Evolutionary conservation across 2,888 invertebrate species (phyloP), one percentile per base, ranked within the genome.

Genomic region (Dryococelus australis): DNA sequence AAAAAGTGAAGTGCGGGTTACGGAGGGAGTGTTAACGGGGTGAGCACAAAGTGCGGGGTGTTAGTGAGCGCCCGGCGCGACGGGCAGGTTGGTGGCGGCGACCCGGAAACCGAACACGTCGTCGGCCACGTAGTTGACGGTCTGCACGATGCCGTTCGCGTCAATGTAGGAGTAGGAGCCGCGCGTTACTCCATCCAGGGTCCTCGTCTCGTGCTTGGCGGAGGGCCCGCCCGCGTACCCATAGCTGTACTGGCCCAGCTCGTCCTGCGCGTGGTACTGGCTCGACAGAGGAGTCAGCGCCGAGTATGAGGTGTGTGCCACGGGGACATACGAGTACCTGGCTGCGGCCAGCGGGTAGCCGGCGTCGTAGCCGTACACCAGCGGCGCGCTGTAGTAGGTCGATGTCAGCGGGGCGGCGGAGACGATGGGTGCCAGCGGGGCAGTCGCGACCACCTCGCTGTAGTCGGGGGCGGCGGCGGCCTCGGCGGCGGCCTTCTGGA

Each of bases 81-180:
- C 91, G 43, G 91, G 91, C 83, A 91, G 89, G 90, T 91, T 91
- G 88, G 91, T 91, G 87, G 90, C 91, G 87, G 91, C 90, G 81
- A 91, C 91, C 80, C 91, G 88, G 90, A 91, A 91, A 85, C 91
- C 91, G 88, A 90, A 89, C 85, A 90, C 89, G 84, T 90, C 90
- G 88, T 91, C 91, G 83, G 90, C 83, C 9, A 90, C 90, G 89
- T 91, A 91, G 89, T 89, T 90, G 81, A 90, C 90, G 79, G 89
- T 90, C 90, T 91, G 91, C 24, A 91, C 88, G 85, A 90, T 27
- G 28, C 95, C 95, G 88, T 94, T 92, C 27, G 94, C 93, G 91
- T 95, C 95, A 43, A 95, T 91, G 91, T 95, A 95, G 81, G 94
- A 93, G 90, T 95, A 95, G 81, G 94, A 93, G 88, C 95, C 95